phyloP scores from a whole-genome alignment of 2,888 invertebrate species.

The Thelaira solivaga region DNA sequence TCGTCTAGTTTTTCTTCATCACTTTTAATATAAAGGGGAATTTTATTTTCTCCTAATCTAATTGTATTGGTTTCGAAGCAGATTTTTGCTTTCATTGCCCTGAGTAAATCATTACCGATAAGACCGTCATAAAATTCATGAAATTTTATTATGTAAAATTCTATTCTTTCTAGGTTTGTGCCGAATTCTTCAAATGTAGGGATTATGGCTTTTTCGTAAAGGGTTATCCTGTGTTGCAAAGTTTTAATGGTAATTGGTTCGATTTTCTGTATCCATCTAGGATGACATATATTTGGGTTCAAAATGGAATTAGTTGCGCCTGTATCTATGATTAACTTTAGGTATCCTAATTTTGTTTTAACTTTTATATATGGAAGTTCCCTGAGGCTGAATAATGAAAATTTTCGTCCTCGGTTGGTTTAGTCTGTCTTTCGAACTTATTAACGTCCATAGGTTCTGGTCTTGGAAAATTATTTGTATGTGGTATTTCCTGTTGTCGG shows the following conservation, averaged over 20 bases:
- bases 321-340: too few species aligned
- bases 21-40: not conserved
- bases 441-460: too few species aligned
- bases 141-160: not conserved
- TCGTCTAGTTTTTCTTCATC: not conserved
- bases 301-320: constrained; percentile 17
- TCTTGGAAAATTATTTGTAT: too few species aligned
- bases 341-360: too few species aligned
- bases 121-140: not conserved
- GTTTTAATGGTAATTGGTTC: constrained; percentile 3
- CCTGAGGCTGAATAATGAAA: too few species aligned
- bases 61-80: constrained; percentile 10
- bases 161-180: not conserved
- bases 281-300: constrained; percentile 18
- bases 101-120: not conserved
- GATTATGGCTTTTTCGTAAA: constrained; percentile 7
- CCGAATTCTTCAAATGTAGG: constrained; percentile 1
- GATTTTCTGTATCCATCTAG: constrained; percentile 7
- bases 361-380: too few species aligned
- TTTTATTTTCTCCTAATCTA: not conserved
- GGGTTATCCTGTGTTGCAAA: not conserved
- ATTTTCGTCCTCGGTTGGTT: too few species aligned
- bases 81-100: constrained; percentile 4
- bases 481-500: too few species aligned
- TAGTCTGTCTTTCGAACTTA: too few species aligned